A percentile compares a stretch with the other conserved stretches of the same genome.
phyloP scores from a whole-genome alignment of 53 echinoderm and acorn worm genomes.

The Apostichopus leukothele region DNA sequence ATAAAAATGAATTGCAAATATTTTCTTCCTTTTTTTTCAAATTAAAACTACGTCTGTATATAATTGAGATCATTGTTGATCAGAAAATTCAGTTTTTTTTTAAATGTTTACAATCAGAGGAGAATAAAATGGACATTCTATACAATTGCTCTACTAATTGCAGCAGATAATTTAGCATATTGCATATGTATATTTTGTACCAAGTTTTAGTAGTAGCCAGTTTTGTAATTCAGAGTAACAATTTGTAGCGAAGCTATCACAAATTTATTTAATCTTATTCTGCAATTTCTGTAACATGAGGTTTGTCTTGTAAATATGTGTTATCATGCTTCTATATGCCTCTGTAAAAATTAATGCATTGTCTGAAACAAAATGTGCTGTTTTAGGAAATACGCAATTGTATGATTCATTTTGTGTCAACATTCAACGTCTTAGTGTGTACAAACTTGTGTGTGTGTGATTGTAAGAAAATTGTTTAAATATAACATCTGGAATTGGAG shows the following conservation, averaged over 20 bases:
- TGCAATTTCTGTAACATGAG: slow-evolving; percentile 20
- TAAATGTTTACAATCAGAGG: not conserved
- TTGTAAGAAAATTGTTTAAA: slow-evolving; percentile 44
- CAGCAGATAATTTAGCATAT: not conserved
- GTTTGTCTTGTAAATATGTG: slow-evolving; percentile 47
- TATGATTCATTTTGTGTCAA: slow-evolving; percentile 16
- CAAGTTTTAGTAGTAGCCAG: slow-evolving; percentile 23
- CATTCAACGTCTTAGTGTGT: slow-evolving; percentile 38
- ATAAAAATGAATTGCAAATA: not conserved
- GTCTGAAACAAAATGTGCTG: slow-evolving; percentile 37
- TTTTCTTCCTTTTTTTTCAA: not conserved
- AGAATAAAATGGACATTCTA: not conserved
- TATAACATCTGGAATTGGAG: slow-evolving; percentile 47
- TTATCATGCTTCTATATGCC: slow-evolving; percentile 3
- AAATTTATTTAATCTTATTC: slow-evolving; percentile 11
- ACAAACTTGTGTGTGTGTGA: slow-evolving; percentile 50
- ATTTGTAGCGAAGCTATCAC: slow-evolving; percentile 39
- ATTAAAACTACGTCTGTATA: not conserved
- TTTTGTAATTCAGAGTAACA: slow-evolving; percentile 16
- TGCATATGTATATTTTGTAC: slow-evolving; percentile 47
- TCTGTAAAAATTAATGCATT: slow-evolving; percentile 21
- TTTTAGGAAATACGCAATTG: slow-evolving; percentile 44
- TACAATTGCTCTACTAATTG: not conserved
- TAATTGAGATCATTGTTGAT: not conserved
- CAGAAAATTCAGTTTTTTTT: not conserved